Conservation (phyloP, 2,888 invertebrate genomes). For the Nemapogon koenigi region DNA sequence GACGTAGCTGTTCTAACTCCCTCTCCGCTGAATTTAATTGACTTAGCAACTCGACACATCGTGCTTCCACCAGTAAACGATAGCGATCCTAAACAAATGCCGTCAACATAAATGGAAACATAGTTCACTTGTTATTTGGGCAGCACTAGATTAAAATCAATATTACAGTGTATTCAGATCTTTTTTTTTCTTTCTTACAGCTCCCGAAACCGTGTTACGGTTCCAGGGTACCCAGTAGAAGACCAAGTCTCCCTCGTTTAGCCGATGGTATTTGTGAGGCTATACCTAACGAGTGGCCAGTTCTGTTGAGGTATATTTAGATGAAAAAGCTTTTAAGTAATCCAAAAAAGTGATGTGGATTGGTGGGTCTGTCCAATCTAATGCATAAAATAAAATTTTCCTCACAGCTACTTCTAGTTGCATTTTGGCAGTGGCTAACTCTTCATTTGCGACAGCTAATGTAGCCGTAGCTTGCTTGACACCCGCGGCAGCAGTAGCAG, state of each 20-base stretch:
- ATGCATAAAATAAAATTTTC: background rate
- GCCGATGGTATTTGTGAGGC: no score
- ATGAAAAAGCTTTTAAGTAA: no score
- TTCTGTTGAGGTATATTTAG: no score
- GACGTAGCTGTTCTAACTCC: slow-evolving; percentile 36
- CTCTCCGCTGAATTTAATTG: slow-evolving; percentile 29
- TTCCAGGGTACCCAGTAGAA: no score
- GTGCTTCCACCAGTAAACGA: slow-evolving; percentile 35
- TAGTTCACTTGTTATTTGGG: no score
- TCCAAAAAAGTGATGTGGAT: background rate
- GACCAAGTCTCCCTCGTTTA: no score
- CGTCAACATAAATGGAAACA: no score
- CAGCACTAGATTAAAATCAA: no score
- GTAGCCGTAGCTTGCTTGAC: slow-evolving; percentile 34
- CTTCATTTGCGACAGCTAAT: slow-evolving; percentile 33
- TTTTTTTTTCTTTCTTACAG: no score
- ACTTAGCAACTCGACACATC: slow-evolving; percentile 31
- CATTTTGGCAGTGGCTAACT: slow-evolving; percentile 33
- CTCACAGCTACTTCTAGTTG: slow-evolving; percentile 39
- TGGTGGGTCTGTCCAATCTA: slow-evolving; percentile 3
- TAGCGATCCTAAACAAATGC: slow-evolving; percentile 55
- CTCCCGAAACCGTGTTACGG: no score
- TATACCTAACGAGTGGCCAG: no score
- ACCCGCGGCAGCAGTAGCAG: slow-evolving; percentile 38
- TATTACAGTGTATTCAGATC: no score